Evolutionary conservation across 2,113 vertebrate species (phyloP).

Genomic region (Ochotona curzoniae): DNA sequence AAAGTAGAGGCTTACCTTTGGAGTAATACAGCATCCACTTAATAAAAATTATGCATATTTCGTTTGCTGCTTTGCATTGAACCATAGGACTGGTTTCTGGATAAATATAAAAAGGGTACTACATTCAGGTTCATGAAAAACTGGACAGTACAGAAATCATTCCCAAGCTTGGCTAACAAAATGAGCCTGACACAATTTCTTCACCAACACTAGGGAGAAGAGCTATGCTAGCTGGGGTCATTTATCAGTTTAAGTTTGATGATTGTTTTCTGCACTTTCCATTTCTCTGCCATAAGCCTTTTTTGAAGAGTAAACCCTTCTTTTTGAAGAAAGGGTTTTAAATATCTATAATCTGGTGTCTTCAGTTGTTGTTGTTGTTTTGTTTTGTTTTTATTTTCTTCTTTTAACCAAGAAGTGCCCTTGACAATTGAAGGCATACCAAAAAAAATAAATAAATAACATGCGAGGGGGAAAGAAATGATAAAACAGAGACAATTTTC

Average conservation of each 20-base stretch:
- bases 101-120: conserved; percentile 26
- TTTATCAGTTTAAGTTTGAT: background rate
- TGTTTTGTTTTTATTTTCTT: conserved; percentile 55
- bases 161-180: background rate
- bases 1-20: background rate
- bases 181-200: background rate
- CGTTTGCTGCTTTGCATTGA: conserved; percentile 2
- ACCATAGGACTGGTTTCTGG: background rate
- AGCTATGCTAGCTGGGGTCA: background rate
- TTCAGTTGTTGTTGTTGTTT: background rate
- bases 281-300: background rate
- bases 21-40: conserved; percentile 9
- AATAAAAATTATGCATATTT: conserved; percentile 31
- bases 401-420: conserved; percentile 66
- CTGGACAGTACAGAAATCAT: background rate
- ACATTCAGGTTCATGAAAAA: background rate
- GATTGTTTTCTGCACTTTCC: conserved; percentile 49
- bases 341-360: too few relatives aligned
- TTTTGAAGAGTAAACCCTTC: background rate
- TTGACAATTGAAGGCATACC: conserved; percentile 79
- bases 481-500: conserved; percentile 68
- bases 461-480: background rate
- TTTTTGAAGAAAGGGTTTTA: conserved; percentile 62
- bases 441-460: conserved; percentile 75
- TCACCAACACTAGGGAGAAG: conserved; percentile 24